A percentile compares a stretch with the other conserved stretches of the same genome.
These are phyloP conservation scores for Nomada hirtipes DNA, from an alignment of 2,888 invertebrate genomes.

Conservation along the genomic window DNA sequence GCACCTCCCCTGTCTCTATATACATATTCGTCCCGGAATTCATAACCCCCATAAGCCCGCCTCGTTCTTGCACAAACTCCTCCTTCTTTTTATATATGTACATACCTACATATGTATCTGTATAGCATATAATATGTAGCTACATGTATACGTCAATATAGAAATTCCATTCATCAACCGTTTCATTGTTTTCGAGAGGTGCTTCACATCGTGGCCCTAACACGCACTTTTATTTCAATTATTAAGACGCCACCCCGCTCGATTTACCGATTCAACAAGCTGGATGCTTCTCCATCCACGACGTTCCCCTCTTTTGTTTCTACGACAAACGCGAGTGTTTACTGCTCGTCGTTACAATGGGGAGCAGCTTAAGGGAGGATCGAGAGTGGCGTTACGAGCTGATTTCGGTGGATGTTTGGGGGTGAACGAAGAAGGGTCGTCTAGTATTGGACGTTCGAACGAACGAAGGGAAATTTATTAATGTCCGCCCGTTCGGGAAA, in stretches of 20 bases:
- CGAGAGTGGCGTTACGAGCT: not conserved
- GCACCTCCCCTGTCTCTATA: not conserved
- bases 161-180: constrained; percentile 58
- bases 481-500: too few relatives aligned
- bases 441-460: too few relatives aligned
- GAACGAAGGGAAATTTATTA: too few relatives aligned
- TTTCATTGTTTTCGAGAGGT: constrained; percentile 57
- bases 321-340: not conserved
- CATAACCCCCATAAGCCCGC: constrained; percentile 43
- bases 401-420: not conserved
- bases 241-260: constrained; percentile 22
- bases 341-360: not conserved
- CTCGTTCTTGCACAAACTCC: constrained; percentile 55
- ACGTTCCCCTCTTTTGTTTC: not conserved
- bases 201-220: constrained; percentile 60
- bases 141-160: constrained; percentile 16
- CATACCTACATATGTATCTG: not conserved
- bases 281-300: not conserved
- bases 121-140: not conserved
- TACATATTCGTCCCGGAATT: constrained; percentile 32
- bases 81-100: not conserved
- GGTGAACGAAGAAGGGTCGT: too few relatives aligned
- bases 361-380: not conserved
- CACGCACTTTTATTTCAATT: constrained; percentile 37
- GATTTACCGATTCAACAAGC: not conserved